phyloP scores from a whole-genome alignment of 2,797 vertebrate species.

The Enteromius radiatus region DNA sequence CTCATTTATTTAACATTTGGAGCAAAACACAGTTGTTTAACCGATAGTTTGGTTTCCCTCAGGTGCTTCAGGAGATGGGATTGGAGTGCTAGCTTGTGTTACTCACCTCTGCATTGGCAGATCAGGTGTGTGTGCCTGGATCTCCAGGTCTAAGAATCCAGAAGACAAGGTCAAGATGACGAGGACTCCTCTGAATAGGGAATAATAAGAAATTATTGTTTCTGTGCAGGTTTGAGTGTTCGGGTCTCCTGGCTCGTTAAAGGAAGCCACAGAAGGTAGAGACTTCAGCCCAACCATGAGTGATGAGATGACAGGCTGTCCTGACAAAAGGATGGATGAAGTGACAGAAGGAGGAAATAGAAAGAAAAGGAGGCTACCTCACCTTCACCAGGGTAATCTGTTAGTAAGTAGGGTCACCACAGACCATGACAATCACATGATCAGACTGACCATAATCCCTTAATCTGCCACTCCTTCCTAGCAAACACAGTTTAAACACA shows the following conservation, averaged over 20 bases:
- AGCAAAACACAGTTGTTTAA: background rate
- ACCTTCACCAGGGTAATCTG: conserved; percentile 76
- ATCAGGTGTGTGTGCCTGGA: conserved; percentile 12
- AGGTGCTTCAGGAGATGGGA: background rate
- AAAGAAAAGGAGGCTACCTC: conserved; percentile 61
- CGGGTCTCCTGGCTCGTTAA: background rate
- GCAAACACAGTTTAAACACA: conserved; percentile 7
- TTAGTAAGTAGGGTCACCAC: conserved; percentile 77
- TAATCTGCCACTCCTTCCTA: conserved; percentile 72
- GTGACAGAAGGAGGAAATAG: conserved; percentile 55
- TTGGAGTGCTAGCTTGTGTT: background rate
- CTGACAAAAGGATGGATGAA: conserved; percentile 50
- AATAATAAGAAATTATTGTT: background rate
- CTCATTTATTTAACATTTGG: background rate
- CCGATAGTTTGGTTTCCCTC: background rate
- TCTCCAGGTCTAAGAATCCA: conserved; percentile 29
- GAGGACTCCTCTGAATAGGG: background rate
- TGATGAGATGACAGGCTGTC: conserved; percentile 50
- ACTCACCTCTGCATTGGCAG: conserved; percentile 54
- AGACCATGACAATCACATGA: conserved; percentile 76
- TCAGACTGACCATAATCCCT: conserved; percentile 74
- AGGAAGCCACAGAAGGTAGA: background rate
- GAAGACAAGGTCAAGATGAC: conserved; percentile 30
- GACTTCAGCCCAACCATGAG: conserved; percentile 25
- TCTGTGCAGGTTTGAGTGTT: background rate